Percentiles rank a stretch among this genome's conserved stretches.
Conservation (phyloP, 2,113 vertebrate genomes). For the Sturnus vulgaris region DNA sequence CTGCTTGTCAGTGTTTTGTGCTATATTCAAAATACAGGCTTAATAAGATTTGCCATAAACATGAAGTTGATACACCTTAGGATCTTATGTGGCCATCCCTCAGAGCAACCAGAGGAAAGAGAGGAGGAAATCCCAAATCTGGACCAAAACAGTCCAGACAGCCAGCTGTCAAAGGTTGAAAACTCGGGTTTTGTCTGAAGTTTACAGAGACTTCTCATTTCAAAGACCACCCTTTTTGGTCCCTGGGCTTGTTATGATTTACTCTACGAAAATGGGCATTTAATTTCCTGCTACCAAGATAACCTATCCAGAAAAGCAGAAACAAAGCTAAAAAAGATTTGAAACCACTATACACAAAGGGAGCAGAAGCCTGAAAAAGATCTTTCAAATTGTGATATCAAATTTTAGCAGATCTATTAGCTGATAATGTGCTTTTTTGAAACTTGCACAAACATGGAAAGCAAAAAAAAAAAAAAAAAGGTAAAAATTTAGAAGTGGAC, state of each 20-base stretch:
- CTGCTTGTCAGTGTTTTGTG: not conserved
- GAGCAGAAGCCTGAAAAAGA: not conserved
- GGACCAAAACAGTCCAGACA: not conserved
- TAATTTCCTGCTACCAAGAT: not conserved
- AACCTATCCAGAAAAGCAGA: not conserved
- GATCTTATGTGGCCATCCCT: not conserved
- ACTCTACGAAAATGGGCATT: not conserved
- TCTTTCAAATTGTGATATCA: not conserved
- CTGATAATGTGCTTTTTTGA: not conserved
- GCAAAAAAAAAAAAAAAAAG: not conserved
- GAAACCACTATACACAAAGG: not conserved
- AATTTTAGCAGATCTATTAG: not conserved
- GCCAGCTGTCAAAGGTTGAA: not conserved
- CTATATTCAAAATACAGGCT: not conserved
- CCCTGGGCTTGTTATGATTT: not conserved
- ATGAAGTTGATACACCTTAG: not conserved
- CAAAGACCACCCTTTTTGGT: not conserved
- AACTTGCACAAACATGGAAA: not conserved
- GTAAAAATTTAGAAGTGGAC: not conserved
- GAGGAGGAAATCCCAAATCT: not conserved
- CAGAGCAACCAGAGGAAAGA: accelerated
- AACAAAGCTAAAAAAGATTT: not conserved
- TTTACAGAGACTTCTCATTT: not conserved
- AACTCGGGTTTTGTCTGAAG: not conserved
- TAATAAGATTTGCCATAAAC: not conserved